A percentile compares a stretch with the other conserved stretches of the same genome.
phyloP scores from a whole-genome alignment of 2,888 invertebrate species.

The Pilophorus perplexus region DNA sequence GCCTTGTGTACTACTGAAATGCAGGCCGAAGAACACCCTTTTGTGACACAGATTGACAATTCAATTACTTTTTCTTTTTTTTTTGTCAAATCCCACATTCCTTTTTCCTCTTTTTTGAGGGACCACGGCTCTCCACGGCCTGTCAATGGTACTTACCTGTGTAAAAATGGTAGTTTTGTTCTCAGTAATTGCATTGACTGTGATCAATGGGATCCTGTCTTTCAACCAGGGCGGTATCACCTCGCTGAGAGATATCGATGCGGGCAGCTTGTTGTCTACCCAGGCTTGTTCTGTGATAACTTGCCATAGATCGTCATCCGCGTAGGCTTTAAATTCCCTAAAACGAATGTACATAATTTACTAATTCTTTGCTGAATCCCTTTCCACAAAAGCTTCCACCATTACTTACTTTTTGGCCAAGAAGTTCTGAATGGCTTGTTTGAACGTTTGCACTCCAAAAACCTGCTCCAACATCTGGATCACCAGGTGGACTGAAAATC shows the following conservation, averaged over 20 bases:
- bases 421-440: constrained; percentile 67
- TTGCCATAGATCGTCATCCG: constrained; percentile 60
- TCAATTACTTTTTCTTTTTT: too few species aligned
- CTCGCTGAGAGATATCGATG: constrained; percentile 61
- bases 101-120: too few species aligned
- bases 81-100: too few species aligned
- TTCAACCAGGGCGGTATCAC: constrained; percentile 81
- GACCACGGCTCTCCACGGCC: too few species aligned
- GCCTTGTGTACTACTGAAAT: too few species aligned
- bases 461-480: constrained; percentile 89
- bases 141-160: constrained; percentile 66
- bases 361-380: not conserved
- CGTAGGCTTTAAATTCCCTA: constrained; percentile 68
- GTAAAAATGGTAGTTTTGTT: constrained; percentile 61
- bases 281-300: constrained; percentile 51
- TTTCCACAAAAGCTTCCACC: too few species aligned
- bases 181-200: constrained; percentile 66
- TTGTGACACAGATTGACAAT: too few species aligned
- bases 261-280: constrained; percentile 59
- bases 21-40: too few species aligned
- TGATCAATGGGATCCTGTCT: constrained; percentile 73
- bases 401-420: constrained; percentile 60
- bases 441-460: constrained; percentile 73
- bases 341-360: too few species aligned
- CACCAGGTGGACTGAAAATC: constrained; percentile 41